phyloP scores from a whole-genome alignment of 1,140 invertebrate species.

The Venustaconcha ellipsiformis region DNA sequence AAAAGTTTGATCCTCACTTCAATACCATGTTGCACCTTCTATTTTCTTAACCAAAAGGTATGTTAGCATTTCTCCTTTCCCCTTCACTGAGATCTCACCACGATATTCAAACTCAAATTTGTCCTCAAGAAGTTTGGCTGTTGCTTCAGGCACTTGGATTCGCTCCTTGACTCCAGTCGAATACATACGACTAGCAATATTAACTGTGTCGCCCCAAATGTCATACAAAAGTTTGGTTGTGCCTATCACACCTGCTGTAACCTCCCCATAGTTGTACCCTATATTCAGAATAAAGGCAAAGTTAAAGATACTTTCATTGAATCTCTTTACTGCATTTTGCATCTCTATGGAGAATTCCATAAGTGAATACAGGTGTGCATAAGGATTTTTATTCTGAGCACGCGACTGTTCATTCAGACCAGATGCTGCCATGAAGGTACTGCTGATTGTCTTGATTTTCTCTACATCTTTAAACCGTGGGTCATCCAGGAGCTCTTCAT shows the following conservation, averaged over 20 bases:
- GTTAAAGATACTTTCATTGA: conserved; percentile 90
- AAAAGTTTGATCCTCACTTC: no score
- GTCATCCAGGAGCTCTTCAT: conserved; percentile 90
- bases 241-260: conserved; percentile 96
- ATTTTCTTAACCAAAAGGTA: conserved; percentile 74
- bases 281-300: conserved; percentile 89
- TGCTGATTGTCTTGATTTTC: conserved; percentile 98
- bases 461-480: conserved; percentile 89
- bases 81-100: conserved; percentile 67
- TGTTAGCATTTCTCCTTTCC: conserved; percentile 71
- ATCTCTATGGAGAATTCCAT: conserved; percentile 91
- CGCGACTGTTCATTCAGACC: conserved; percentile 85
- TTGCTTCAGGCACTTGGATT: conserved; percentile 81
- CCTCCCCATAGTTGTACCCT: conserved; percentile 81
- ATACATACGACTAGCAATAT: conserved; percentile 96
- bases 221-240: conserved; percentile 97
- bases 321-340: conserved; percentile 84
- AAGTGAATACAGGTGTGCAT: conserved; percentile 86
- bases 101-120: conserved; percentile 69
- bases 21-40: conserved; percentile 52
- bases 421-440: conserved; percentile 97
- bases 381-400: conserved; percentile 73
- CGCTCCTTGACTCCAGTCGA: conserved; percentile 81
- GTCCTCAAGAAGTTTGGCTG: conserved; percentile 72
- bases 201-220: conserved; percentile 99